These are phyloP conservation scores for Drosophila repleta DNA, from an alignment of 1,140 invertebrate genomes.

Conservation along the genomic window DNA sequence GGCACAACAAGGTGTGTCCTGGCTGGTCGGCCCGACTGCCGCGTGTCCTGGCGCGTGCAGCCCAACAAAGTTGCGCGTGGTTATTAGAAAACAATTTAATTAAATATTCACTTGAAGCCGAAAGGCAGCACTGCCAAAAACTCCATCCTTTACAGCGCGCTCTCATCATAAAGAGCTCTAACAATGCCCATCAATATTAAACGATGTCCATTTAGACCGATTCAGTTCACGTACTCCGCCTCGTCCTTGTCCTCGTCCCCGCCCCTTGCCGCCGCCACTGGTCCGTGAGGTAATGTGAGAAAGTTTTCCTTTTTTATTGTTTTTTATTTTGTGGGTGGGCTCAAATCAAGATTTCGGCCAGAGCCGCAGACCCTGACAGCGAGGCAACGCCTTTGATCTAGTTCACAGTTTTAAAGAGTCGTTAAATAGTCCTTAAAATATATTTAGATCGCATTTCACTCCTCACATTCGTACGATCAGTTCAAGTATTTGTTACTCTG, in stretches of 20 bases:
- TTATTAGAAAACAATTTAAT: constrained; percentile 84
- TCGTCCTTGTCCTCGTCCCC: constrained; percentile 37
- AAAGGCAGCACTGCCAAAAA: constrained; percentile 36
- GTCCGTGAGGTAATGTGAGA: constrained; percentile 78
- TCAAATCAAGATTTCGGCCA: constrained; percentile 18
- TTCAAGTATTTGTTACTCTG: no score
- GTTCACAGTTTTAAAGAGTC: no score
- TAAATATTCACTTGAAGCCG: constrained; percentile 83
- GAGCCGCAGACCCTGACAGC: constrained; percentile 11
- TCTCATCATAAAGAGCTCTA: constrained; percentile 72
- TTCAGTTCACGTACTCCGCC: constrained; percentile 39
- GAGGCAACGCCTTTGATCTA: constrained; percentile 65
- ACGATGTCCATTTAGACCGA: constrained; percentile 74
- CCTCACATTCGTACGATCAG: no score
- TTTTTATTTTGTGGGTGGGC: constrained; percentile 28
- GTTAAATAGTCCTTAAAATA: no score
- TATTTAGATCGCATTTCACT: no score
- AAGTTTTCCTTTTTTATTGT: constrained; percentile 49
- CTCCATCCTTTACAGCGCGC: constrained; percentile 44
- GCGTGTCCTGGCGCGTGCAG: constrained; percentile 75
- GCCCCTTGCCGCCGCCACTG: constrained; percentile 31
- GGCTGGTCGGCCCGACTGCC: constrained; percentile 51
- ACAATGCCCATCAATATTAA: constrained; percentile 80
- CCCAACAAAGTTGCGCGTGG: constrained; percentile 72
- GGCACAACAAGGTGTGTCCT: constrained; percentile 82